A percentile compares a stretch with the other conserved stretches of the same genome.
Evolutionary conservation across 1,140 invertebrate genomes (phyloP).

Genomic region (Anagrus nilaparvatae): DNA sequence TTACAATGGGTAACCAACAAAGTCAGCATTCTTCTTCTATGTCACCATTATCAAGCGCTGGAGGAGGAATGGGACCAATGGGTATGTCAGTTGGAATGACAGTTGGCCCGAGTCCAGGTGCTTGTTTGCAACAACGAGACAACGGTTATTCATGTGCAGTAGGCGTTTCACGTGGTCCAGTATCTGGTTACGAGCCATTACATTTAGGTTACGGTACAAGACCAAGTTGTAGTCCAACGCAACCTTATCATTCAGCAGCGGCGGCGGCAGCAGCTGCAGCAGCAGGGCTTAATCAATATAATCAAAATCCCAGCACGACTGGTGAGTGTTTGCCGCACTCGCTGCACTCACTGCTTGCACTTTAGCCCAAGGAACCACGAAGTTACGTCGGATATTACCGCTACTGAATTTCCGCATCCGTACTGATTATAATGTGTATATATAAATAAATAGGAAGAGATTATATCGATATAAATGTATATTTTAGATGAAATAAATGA

Average conservation of each 20-base stretch:
- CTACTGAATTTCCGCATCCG: no score
- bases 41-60: slow-evolving; percentile 39
- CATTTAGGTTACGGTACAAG: slow-evolving; percentile 55
- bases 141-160: slow-evolving; percentile 55
- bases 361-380: slow-evolving; percentile 41
- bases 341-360: slow-evolving; percentile 44
- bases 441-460: no score
- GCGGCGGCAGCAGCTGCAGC: slow-evolving; percentile 10
- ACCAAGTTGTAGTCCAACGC: slow-evolving; percentile 54
- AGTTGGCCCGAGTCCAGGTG: slow-evolving; percentile 44
- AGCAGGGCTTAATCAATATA: slow-evolving; percentile 49
- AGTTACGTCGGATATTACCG: slow-evolving; percentile 17
- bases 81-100: slow-evolving; percentile 42
- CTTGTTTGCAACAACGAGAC: slow-evolving; percentile 59
- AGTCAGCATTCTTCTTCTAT: slow-evolving; percentile 36
- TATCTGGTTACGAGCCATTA: slow-evolving; percentile 53
- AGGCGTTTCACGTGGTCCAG: slow-evolving; percentile 28
- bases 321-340: slow-evolving; percentile 47
- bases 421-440: no score
- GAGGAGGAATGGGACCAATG: slow-evolving; percentile 42
- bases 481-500: no score
- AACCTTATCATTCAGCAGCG: slow-evolving; percentile 46
- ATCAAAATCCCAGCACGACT: slow-evolving; percentile 50
- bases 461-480: no score
- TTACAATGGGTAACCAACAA: slow-evolving; percentile 35